Percentiles rank a stretch among this genome's conserved stretches.
Evolutionary conservation across 2,888 invertebrate species (phyloP).

Genomic region (Machimus atricapillus): DNA sequence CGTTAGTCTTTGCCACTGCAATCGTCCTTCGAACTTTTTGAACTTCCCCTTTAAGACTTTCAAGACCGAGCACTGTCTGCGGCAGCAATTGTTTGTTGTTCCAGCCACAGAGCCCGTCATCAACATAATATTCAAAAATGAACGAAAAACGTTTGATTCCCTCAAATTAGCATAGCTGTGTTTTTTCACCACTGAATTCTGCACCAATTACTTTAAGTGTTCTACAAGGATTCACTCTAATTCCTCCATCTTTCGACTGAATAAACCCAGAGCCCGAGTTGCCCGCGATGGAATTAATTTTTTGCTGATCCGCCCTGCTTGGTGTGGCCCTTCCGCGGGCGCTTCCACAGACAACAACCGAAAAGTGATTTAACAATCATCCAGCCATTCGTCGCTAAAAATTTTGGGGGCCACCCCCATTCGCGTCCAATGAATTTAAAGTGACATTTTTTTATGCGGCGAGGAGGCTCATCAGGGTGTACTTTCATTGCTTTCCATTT

Average conservation of each 20-base stretch:
- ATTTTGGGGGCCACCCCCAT: conserved; percentile 10
- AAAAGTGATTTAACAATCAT: conserved; percentile 36
- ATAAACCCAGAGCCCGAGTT: conserved; percentile 14
- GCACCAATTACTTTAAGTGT: conserved; percentile 34
- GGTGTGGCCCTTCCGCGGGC: conserved; percentile 1
- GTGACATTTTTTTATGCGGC: conserved; percentile 43
- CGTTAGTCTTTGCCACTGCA: not conserved
- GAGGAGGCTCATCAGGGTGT: conserved; percentile 38
- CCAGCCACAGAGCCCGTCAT: not conserved
- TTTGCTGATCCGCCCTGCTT: not conserved
- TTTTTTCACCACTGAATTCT: conserved; percentile 21
- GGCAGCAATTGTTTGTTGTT: not conserved
- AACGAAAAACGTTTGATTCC: not conserved
- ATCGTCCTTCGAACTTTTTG: not conserved
- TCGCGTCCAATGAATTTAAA: conserved; percentile 46
- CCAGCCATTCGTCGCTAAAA: not conserved
- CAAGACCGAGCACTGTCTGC: not conserved
- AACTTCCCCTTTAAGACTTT: not conserved
- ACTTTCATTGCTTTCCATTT: conserved; percentile 43
- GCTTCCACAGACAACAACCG: conserved; percentile 8
- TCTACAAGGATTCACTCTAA: conserved; percentile 13
- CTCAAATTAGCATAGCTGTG: conserved; percentile 7
- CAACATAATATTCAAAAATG: not conserved
- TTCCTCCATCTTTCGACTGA: conserved; percentile 30
- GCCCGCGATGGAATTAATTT: conserved; percentile 13